phyloP scores from a whole-genome alignment of 2,888 invertebrate genomes.

The Leptarthrus brevirostris region DNA sequence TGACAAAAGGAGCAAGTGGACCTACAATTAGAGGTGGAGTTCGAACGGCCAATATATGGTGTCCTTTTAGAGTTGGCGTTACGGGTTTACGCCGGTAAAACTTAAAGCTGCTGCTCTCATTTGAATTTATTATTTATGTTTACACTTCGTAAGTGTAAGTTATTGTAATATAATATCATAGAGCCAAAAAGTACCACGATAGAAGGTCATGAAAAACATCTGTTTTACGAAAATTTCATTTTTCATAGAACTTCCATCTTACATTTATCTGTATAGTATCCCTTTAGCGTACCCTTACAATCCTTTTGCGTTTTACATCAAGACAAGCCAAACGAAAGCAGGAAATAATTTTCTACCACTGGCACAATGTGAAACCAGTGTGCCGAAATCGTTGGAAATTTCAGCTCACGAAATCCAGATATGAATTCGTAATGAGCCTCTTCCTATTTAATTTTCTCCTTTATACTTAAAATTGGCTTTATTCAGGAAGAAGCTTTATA shows the following conservation, averaged over 20 bases:
- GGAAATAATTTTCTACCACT: not conserved
- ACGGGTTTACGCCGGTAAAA: too few species aligned
- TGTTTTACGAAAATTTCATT: not conserved
- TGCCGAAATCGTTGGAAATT: conserved; percentile 48
- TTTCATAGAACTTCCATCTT: not conserved
- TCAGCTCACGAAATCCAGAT: conserved; percentile 47
- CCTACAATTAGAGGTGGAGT: too few species aligned
- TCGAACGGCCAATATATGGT: too few species aligned
- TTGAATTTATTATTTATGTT: not conserved
- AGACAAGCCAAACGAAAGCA: not conserved
- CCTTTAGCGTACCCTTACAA: not conserved
- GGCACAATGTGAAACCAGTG: conserved; percentile 16
- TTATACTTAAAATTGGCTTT: not conserved
- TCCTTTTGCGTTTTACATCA: not conserved
- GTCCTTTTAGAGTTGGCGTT: too few species aligned
- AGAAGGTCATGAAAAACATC: not conserved
- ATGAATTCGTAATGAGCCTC: conserved; percentile 51
- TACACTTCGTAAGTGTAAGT: too few species aligned
- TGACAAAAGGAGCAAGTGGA: too few species aligned
- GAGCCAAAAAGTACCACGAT: too few species aligned
- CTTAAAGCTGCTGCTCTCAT: too few species aligned
- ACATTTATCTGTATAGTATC: not conserved
- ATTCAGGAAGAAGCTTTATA: conserved; percentile 7
- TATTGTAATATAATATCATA: too few species aligned
- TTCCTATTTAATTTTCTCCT: conserved; percentile 13